A percentile compares a stretch with the other conserved stretches of the same genome.
These are phyloP conservation scores for Montipora efflorescens DNA, from an alignment of 64 coral and sea anemone species.

Conservation along the genomic window DNA sequence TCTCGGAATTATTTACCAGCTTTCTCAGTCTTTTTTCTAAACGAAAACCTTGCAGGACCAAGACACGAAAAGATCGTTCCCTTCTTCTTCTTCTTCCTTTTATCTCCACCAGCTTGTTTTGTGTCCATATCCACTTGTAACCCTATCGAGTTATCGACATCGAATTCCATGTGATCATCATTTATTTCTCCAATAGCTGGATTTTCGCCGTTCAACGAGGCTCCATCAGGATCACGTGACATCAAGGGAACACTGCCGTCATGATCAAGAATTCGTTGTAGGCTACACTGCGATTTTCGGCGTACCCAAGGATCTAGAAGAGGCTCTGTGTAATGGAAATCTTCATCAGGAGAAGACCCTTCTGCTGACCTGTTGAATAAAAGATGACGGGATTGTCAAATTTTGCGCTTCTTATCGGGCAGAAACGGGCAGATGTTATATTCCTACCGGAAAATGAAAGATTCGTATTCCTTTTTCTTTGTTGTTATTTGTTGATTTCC, in stretches of 20 bases:
- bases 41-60: background rate
- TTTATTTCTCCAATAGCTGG: background rate
- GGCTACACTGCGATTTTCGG: background rate
- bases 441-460: no score
- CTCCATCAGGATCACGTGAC: conserved; percentile 66
- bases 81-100: conserved; percentile 4
- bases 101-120: background rate
- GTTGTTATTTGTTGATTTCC: no score
- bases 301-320: background rate
- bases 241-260: background rate
- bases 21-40: conserved; percentile 4
- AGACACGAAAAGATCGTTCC: conserved; percentile 6
- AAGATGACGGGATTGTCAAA: background rate
- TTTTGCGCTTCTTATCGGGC: no score
- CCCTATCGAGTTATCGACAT: background rate
- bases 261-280: background rate
- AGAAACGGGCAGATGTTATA: no score
- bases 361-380: background rate
- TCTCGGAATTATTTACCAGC: background rate
- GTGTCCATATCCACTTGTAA: background rate
- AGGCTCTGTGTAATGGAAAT: background rate
- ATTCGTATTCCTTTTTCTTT: no score
- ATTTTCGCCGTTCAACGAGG: conserved; percentile 8
- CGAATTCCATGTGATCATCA: background rate
- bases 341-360: background rate